Percentiles rank a stretch among this genome's conserved stretches.
Evolutionary conservation across 2,888 invertebrate genomes (phyloP).

Genomic region (Cantharis lateralis): DNA sequence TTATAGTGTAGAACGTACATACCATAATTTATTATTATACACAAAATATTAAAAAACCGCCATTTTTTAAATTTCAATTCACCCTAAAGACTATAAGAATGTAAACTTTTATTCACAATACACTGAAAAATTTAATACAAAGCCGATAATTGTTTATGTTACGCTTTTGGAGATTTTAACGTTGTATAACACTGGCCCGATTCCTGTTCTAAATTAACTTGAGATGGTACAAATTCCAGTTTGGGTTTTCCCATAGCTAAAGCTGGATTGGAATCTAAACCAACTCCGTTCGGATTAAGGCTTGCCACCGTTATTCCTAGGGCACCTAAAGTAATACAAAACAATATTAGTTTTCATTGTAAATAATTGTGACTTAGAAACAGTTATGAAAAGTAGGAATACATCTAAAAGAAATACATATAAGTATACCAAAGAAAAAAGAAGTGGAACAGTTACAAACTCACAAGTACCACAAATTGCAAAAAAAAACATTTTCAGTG

Average conservation of each 20-base stretch:
- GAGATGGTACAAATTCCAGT: constrained; percentile 58
- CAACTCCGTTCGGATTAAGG: constrained; percentile 68
- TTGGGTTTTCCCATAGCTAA: constrained; percentile 59
- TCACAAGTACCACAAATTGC: not conserved
- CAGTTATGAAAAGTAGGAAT: constrained; percentile 14
- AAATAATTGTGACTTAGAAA: not conserved
- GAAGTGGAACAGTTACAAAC: not conserved
- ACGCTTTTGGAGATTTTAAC: constrained; percentile 34
- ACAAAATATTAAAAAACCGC: not conserved
- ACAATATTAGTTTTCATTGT: not conserved
- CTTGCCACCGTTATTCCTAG: constrained; percentile 65
- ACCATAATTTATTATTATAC: not conserved
- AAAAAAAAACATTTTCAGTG: not conserved
- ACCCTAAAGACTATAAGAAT: constrained; percentile 10
- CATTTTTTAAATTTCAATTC: not conserved
- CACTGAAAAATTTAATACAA: not conserved
- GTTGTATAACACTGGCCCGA: constrained; percentile 50
- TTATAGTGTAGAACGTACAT: not conserved
- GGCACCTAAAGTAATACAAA: constrained; percentile 30
- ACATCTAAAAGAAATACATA: constrained; percentile 16
- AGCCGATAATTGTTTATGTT: not conserved
- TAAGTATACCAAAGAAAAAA: not conserved
- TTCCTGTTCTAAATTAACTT: constrained; percentile 49
- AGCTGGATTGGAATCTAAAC: constrained; percentile 67
- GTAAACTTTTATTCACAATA: constrained; percentile 9